A percentile compares a stretch with the other conserved stretches of the same genome.
These are phyloP conservation scores for Neoitamus cyanurus DNA, from an alignment of 2,888 invertebrate species.

Conservation along the genomic window DNA sequence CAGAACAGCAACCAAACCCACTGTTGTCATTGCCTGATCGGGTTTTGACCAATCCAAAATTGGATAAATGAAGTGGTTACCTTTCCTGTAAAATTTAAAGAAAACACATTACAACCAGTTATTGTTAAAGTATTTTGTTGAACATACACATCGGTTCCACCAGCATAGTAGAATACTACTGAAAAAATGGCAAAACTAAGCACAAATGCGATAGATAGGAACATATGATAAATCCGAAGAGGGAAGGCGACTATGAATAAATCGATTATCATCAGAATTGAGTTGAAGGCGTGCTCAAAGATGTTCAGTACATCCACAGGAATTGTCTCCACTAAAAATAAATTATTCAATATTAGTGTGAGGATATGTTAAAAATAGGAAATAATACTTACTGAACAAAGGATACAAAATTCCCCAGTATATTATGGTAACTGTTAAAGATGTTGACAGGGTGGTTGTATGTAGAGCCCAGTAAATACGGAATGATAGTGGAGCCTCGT, in stretches of 20 bases:
- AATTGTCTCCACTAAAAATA: conserved; percentile 71
- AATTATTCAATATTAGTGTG: too few relatives aligned
- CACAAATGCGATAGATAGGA: conserved; percentile 73
- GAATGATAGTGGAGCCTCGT: conserved; percentile 61
- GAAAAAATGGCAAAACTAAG: conserved; percentile 70
- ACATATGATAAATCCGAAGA: conserved; percentile 73
- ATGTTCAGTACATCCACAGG: conserved; percentile 75
- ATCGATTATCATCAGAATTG: conserved; percentile 78
- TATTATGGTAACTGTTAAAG: conserved; percentile 77
- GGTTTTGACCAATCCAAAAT: conserved; percentile 81
- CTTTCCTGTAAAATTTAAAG: too few relatives aligned
- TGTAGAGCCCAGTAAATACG: conserved; percentile 77
- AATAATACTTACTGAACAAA: conserved; percentile 57
- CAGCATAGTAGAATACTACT: conserved; percentile 71
- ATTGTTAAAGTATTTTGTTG: background rate
- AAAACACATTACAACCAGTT: conserved; percentile 36
- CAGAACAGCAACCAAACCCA: conserved; percentile 60
- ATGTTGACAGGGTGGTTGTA: conserved; percentile 73
- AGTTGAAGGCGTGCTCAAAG: conserved; percentile 80
- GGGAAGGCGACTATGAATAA: conserved; percentile 78
- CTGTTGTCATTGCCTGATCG: conserved; percentile 62
- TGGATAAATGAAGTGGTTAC: conserved; percentile 76
- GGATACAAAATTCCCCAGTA: conserved; percentile 74
- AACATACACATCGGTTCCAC: conserved; percentile 71
- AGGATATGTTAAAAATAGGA: too few relatives aligned